phyloP scores from a whole-genome alignment of 37 sponge, comb jelly and placozoan species.

The Cladorhizidae sp. region DNA sequence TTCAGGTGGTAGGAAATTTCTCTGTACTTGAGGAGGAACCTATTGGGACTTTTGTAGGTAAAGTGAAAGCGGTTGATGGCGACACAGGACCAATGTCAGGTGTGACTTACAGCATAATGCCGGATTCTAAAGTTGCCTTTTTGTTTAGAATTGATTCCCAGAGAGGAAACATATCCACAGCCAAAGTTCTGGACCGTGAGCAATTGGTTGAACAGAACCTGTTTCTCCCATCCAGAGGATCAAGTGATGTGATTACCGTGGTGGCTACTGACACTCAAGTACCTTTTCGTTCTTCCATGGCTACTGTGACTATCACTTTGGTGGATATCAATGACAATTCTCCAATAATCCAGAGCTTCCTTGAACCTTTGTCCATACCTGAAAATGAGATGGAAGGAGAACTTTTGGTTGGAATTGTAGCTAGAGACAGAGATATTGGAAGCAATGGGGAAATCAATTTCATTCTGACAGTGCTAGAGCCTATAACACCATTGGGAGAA shows the following conservation, averaged over 20 bases:
- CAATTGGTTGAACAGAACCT: conserved; percentile 16
- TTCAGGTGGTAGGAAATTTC: conserved; percentile 11
- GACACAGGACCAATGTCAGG: conserved; percentile 11
- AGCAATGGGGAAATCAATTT: conserved; percentile 14
- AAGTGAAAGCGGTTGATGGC: conserved; percentile 49
- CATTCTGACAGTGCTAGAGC: not conserved
- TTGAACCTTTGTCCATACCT: not conserved
- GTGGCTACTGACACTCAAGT: conserved; percentile 30
- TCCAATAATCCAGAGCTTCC: conserved; percentile 24
- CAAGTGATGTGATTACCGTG: conserved; percentile 2
- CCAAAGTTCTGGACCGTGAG: conserved; percentile 71
- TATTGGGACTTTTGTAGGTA: conserved; percentile 34
- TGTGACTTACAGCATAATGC: not conserved
- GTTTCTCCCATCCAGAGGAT: conserved; percentile 26
- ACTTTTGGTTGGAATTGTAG: not conserved
- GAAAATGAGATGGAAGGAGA: conserved; percentile 3
- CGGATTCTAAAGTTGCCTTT: not conserved
- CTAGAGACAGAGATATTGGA: conserved; percentile 46
- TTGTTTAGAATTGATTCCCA: conserved; percentile 3
- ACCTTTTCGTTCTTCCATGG: conserved; percentile 1
- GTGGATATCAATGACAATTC: conserved; percentile 70
- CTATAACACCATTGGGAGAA: not conserved
- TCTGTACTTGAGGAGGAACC: conserved; percentile 47
- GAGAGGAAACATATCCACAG: conserved; percentile 63
- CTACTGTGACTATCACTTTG: conserved; percentile 14